Conservation (phyloP, 1,140 invertebrate genomes). For the Papilio helenus region DNA sequence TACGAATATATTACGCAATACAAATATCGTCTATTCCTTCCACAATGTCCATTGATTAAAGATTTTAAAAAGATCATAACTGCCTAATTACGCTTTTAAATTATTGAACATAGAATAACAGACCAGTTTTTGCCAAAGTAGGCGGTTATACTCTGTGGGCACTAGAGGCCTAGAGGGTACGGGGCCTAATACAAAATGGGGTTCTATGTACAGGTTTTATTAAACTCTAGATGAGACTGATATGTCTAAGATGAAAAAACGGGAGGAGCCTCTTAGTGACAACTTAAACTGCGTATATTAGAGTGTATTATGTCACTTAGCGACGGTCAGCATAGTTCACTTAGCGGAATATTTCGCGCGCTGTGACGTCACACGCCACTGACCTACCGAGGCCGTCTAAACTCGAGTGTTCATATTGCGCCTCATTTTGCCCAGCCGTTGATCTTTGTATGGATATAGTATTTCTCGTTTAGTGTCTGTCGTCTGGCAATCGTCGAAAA, state of each 20-base stretch:
- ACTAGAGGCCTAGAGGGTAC: too few species aligned
- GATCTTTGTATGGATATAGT: slow-evolving; percentile 45
- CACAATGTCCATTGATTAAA: neutral
- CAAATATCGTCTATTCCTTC: neutral
- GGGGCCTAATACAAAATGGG: too few species aligned
- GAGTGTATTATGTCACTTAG: slow-evolving; percentile 34
- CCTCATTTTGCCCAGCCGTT: slow-evolving; percentile 47
- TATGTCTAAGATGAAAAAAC: too few species aligned
- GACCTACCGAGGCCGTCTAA: slow-evolving; percentile 59
- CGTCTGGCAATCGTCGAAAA: slow-evolving; percentile 2
- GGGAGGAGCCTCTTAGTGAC: neutral
- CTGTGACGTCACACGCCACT: slow-evolving; percentile 60
- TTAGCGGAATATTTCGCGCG: slow-evolving; percentile 56
- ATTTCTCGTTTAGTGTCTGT: neutral
- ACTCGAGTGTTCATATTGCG: slow-evolving; percentile 53
- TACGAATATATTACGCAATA: neutral
- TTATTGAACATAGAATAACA: too few species aligned
- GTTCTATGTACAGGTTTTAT: too few species aligned
- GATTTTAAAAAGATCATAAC: neutral
- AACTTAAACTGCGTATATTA: neutral
- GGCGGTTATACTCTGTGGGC: too few species aligned
- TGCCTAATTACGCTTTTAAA: too few species aligned
- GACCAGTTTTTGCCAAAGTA: too few species aligned
- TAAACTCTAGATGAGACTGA: too few species aligned
- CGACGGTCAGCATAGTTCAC: slow-evolving; percentile 32